Conservation (phyloP, 1,140 invertebrate species). For the Macrosteles quadrilineatus region DNA sequence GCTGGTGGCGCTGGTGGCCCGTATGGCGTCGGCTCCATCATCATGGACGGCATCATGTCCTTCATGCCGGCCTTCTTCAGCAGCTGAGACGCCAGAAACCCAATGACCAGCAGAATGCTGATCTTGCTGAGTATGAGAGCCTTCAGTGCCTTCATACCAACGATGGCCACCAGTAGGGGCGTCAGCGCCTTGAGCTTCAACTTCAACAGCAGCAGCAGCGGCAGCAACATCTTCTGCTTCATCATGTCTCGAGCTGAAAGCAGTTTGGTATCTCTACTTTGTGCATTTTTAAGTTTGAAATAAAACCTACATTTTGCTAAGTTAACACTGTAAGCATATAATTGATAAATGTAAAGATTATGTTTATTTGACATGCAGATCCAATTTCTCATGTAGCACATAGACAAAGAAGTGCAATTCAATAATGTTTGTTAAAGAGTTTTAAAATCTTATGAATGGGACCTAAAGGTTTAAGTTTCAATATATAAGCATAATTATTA, state of each 20-base stretch:
- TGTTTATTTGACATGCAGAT: no score
- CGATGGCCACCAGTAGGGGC: slow-evolving; percentile 75
- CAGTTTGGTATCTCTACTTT: no score
- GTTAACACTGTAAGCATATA: no score
- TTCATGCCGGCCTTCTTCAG: slow-evolving; percentile 39
- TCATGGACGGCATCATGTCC: slow-evolving; percentile 69
- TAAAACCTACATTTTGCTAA: no score
- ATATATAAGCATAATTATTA: no score
- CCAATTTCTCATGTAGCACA: no score
- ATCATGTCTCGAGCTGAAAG: slow-evolving; percentile 61
- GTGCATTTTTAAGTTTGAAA: no score
- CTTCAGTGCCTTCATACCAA: slow-evolving; percentile 79
- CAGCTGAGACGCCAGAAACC: slow-evolving; percentile 70
- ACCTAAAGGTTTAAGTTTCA: no score
- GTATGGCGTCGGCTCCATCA: slow-evolving; percentile 51
- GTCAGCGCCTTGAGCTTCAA: slow-evolving; percentile 80
- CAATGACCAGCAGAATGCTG: slow-evolving; percentile 73
- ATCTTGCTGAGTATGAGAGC: slow-evolving; percentile 80
- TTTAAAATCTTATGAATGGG: no score
- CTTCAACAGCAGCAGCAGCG: slow-evolving; percentile 74
- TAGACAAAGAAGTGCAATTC: no score
- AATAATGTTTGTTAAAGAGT: no score
- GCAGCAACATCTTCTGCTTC: slow-evolving; percentile 80
- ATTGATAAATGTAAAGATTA: no score
- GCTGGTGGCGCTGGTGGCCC: slow-evolving; percentile 58